Evolutionary conservation across 2,113 vertebrate species (phyloP).

Genomic region (Oryzias melastigma): DNA sequence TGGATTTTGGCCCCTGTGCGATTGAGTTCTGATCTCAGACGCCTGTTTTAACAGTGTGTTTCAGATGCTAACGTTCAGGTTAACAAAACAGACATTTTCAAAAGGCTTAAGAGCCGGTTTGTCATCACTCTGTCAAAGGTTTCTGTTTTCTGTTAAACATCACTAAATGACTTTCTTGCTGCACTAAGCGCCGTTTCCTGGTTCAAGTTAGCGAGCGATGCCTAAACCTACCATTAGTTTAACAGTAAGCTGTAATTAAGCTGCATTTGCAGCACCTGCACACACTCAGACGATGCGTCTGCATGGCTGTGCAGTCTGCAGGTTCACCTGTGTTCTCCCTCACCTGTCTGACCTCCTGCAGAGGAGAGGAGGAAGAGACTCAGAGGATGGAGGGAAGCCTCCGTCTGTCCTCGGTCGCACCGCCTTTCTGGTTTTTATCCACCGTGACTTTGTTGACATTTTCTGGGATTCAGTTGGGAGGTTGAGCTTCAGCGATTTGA

Average conservation of each 20-base stretch:
- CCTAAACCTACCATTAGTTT: neutral
- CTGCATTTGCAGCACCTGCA: too few relatives aligned
- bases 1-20: too few relatives aligned
- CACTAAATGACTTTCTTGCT: neutral
- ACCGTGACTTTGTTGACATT: slow-evolving; percentile 73
- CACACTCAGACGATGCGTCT: neutral
- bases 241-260: neutral
- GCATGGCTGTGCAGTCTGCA: neutral
- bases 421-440: slow-evolving; percentile 64
- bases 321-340: neutral
- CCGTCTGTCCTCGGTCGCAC: slow-evolving; percentile 61
- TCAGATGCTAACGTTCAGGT: too few relatives aligned
- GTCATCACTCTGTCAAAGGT: too few relatives aligned
- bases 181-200: neutral
- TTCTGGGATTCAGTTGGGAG: slow-evolving; percentile 62
- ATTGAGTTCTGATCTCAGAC: too few relatives aligned
- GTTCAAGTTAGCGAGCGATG: slow-evolving; percentile 12
- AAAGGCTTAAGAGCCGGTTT: too few relatives aligned
- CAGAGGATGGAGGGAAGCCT: slow-evolving; percentile 32
- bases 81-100: too few relatives aligned
- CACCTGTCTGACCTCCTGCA: neutral
- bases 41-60: too few relatives aligned
- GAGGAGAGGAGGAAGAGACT: neutral
- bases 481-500: slow-evolving; percentile 54
- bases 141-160: too few relatives aligned